Conservation (phyloP, 2,888 invertebrate genomes). For the Agonopterix arenella region DNA sequence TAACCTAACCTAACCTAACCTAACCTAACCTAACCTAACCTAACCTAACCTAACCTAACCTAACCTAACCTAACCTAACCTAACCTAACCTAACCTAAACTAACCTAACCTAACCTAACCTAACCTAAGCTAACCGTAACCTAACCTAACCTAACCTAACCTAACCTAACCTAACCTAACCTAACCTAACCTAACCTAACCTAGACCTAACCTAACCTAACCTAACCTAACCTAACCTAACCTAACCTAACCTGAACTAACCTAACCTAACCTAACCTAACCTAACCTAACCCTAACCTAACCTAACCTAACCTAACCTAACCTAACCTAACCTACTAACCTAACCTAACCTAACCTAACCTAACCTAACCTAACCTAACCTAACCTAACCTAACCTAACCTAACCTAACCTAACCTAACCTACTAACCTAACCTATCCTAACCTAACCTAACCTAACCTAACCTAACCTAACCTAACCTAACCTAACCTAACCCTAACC, state of each 20-base stretch:
- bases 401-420: conserved; percentile 15
- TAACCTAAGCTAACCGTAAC: conserved; percentile 13
- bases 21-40: conserved; percentile 14
- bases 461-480: conserved; percentile 12
- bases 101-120: conserved; percentile 13
- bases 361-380: conserved; percentile 13
- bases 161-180: conserved; percentile 11
- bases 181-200: conserved; percentile 11
- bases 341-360: conserved; percentile 15
- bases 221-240: conserved; percentile 15
- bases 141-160: conserved; percentile 10
- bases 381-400: conserved; percentile 15
- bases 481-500: conserved; percentile 10
- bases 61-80: conserved; percentile 15
- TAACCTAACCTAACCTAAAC: conserved; percentile 14
- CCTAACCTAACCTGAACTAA: conserved; percentile 17
- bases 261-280: conserved; percentile 16
- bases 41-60: conserved; percentile 13
- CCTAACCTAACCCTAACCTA: conserved; percentile 16
- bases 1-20: conserved; percentile 15
- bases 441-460: conserved; percentile 6
- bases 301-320: conserved; percentile 13
- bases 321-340: conserved; percentile 14
- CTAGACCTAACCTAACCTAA: conserved; percentile 13
- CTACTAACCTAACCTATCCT: conserved; percentile 13